Conservation (phyloP, 2,888 invertebrate genomes). For the Rhodophaea formosa region DNA sequence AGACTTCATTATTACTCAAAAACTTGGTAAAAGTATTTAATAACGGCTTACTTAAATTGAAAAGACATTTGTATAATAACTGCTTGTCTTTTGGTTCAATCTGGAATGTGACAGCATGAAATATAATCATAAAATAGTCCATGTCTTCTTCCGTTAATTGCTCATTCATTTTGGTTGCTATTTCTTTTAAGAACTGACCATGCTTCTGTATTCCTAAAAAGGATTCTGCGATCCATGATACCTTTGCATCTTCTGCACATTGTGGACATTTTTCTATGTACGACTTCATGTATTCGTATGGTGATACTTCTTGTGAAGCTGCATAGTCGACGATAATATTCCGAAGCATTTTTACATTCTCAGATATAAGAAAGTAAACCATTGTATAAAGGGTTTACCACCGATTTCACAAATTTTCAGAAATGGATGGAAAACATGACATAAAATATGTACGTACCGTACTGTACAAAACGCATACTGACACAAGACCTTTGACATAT, state of each 20-base stretch:
- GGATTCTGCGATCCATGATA: constrained; percentile 65
- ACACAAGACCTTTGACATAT: constrained; percentile 26
- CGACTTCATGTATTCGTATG: constrained; percentile 64
- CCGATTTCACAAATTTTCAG: constrained; percentile 33
- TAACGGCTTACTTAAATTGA: constrained; percentile 64
- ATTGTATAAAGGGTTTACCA: constrained; percentile 44
- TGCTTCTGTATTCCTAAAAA: constrained; percentile 66
- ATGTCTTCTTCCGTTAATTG: constrained; percentile 56
- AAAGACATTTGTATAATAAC: constrained; percentile 63
- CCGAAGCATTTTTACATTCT: constrained; percentile 61
- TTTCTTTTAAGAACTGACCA: constrained; percentile 47
- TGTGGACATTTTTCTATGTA: constrained; percentile 67
- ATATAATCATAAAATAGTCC: constrained; percentile 59
- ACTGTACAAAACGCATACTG: constrained; percentile 25
- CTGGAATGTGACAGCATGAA: constrained; percentile 60
- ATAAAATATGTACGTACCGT: constrained; percentile 28
- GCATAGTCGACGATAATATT: constrained; percentile 59
- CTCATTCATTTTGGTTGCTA: constrained; percentile 48
- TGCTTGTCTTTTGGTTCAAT: constrained; percentile 52
- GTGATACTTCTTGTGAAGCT: constrained; percentile 46
- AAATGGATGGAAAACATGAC: constrained; percentile 46
- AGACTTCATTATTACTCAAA: constrained; percentile 67
- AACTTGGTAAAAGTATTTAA: constrained; percentile 60
- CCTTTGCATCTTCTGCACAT: constrained; percentile 52
- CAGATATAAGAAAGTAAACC: constrained; percentile 70